These are phyloP conservation scores for Akabosia matsudoensis DNA, from an alignment of 1,140 invertebrate genomes.

Conservation along the genomic window DNA sequence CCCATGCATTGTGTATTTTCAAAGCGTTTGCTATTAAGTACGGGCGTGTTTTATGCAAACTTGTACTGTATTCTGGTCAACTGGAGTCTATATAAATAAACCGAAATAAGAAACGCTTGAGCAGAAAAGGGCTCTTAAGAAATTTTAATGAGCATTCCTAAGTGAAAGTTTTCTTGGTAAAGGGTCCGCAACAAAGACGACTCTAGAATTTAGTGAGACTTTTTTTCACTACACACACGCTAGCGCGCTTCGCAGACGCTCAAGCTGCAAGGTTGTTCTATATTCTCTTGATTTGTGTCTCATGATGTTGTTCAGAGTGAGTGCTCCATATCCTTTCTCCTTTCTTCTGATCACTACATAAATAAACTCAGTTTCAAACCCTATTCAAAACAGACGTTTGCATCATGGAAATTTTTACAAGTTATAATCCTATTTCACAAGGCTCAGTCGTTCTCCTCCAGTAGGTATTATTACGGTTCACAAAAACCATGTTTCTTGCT, in stretches of 20 bases:
- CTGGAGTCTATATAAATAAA: neutral
- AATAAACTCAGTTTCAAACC: neutral
- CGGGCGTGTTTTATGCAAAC: too few relatives aligned
- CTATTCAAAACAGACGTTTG: neutral
- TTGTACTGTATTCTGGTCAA: neutral
- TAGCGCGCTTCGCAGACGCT: too few relatives aligned
- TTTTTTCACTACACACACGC: neutral
- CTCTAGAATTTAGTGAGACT: too few relatives aligned
- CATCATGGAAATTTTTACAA: slow-evolving; percentile 10
- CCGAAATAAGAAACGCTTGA: neutral
- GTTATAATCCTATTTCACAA: slow-evolving; percentile 16
- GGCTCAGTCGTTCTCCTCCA: slow-evolving; percentile 8
- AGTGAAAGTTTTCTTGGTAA: slow-evolving; percentile 23
- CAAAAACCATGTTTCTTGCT: slow-evolving; percentile 18
- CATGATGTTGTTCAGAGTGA: too few relatives aligned
- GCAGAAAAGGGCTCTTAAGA: slow-evolving; percentile 1
- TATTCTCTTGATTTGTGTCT: too few relatives aligned
- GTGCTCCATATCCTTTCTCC: neutral
- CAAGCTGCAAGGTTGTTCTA: too few relatives aligned
- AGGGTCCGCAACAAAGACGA: neutral
- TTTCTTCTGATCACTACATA: neutral
- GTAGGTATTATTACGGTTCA: slow-evolving; percentile 12
- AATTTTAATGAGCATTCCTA: slow-evolving; percentile 23
- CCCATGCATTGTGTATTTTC: too few relatives aligned
- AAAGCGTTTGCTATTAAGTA: too few relatives aligned